These are phyloP conservation scores for Eupithecia tripunctaria DNA, from an alignment of 2,888 invertebrate species.

Conservation along the genomic window DNA sequence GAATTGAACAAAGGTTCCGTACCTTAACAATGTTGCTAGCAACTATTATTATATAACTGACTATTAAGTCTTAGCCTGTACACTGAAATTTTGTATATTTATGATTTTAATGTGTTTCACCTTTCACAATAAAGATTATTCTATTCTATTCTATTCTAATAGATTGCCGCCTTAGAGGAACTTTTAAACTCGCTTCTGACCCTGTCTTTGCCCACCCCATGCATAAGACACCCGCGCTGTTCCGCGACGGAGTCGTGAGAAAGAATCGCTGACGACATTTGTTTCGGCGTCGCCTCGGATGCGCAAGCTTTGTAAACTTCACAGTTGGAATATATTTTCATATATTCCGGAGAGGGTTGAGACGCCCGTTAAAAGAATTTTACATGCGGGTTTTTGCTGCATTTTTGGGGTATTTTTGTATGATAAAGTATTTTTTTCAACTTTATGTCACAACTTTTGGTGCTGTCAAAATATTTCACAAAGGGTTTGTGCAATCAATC, in stretches of 20 bases:
- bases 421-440: neutral
- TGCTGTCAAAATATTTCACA: neutral
- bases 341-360: conserved; percentile 35
- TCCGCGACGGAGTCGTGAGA: conserved; percentile 72
- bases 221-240: conserved; percentile 70
- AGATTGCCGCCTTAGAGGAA: neutral
- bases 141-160: too few species aligned
- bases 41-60: too few species aligned
- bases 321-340: conserved; percentile 48
- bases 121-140: too few species aligned
- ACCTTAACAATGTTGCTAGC: too few species aligned
- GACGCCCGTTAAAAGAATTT: conserved; percentile 24
- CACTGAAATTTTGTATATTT: too few species aligned
- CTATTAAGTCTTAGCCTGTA: too few species aligned
- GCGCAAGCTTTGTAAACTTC: conserved; percentile 65
- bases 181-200: conserved; percentile 11
- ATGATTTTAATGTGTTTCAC: too few species aligned
- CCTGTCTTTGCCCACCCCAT: conserved; percentile 25
- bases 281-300: conserved; percentile 68
- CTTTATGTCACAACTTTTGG: neutral
- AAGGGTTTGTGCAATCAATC: neutral
- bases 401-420: neutral
- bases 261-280: conserved; percentile 76
- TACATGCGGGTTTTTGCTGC: conserved; percentile 8
- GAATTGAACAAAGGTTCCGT: too few species aligned